phyloP scores from a whole-genome alignment of 2,888 invertebrate species.

The Phengaris arion region DNA sequence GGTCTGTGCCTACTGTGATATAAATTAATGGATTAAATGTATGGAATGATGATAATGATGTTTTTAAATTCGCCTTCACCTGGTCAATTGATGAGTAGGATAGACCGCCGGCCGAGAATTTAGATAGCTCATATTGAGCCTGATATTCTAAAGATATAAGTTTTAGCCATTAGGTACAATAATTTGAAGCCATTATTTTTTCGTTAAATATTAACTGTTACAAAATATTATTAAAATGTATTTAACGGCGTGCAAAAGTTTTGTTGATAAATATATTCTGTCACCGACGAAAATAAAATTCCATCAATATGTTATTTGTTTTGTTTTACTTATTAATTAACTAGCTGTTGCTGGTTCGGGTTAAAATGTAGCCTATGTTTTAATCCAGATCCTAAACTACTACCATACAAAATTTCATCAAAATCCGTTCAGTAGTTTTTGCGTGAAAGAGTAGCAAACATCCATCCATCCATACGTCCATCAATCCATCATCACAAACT shows the following conservation, averaged over 20 bases:
- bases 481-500: too few species aligned
- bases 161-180: conserved; percentile 67
- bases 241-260: conserved; percentile 56
- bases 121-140: conserved; percentile 78
- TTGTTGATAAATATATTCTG: conserved; percentile 64
- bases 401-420: too few species aligned
- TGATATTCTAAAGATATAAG: conserved; percentile 68
- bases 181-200: conserved; percentile 62
- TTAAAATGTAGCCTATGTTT: too few species aligned
- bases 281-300: conserved; percentile 72
- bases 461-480: too few species aligned
- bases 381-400: too few species aligned
- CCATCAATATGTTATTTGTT: conserved; percentile 57
- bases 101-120: conserved; percentile 69
- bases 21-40: conserved; percentile 53
- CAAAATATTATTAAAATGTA: conserved; percentile 57
- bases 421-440: too few species aligned
- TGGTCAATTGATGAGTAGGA: conserved; percentile 62
- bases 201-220: conserved; percentile 61
- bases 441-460: too few species aligned
- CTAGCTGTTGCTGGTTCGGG: too few species aligned
- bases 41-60: conserved; percentile 47
- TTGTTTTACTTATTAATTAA: conserved; percentile 47
- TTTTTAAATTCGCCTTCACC: conserved; percentile 61
- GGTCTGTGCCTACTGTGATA: conserved; percentile 77